phyloP scores from a whole-genome alignment of 2,797 vertebrate species.

The Acridotheres tristis region DNA sequence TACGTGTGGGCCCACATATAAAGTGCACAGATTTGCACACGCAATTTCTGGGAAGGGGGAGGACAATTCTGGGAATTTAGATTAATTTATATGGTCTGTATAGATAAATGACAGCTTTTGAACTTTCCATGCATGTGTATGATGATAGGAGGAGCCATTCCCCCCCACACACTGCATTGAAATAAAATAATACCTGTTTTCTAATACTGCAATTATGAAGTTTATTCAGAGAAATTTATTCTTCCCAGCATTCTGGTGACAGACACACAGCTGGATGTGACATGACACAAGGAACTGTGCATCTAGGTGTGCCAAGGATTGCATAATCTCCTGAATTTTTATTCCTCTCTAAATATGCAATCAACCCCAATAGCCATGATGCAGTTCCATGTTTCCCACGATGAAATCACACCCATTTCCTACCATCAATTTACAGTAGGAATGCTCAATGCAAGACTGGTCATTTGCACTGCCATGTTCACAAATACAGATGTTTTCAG shows the following conservation, averaged over 20 bases:
- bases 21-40: not conserved
- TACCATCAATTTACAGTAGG: not conserved
- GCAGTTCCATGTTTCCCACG: not conserved
- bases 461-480: not conserved
- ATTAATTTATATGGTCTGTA: not conserved
- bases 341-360: not conserved
- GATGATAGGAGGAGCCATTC: not conserved
- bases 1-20: fast-evolving
- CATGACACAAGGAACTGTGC: not conserved
- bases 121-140: not conserved
- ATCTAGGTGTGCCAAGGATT: not conserved
- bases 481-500: not conserved
- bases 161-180: fast-evolving
- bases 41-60: not conserved
- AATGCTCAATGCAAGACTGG: not conserved
- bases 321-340: not conserved
- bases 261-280: not conserved
- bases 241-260: not conserved
- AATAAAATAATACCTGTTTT: not conserved
- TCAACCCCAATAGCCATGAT: fast-evolving
- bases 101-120: not conserved
- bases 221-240: not conserved
- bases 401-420: not conserved
- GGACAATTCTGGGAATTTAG: not conserved
- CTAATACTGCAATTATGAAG: not conserved